Base-by-base conservation (phyloP, 2,888 invertebrate genomes). In the Pristionchus mayeri region DNA sequence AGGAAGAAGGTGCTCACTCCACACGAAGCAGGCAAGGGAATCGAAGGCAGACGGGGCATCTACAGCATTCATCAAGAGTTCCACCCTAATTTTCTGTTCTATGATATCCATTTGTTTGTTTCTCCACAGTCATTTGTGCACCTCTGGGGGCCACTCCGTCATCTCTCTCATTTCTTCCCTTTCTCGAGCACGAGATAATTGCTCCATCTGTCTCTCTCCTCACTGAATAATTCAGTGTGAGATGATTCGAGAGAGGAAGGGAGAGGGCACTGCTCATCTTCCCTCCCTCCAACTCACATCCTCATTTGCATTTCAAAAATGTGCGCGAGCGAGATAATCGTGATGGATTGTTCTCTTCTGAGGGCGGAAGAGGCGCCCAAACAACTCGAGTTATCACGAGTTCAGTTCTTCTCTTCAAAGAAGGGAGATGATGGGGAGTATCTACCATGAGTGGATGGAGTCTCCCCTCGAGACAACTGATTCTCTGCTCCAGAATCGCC, bases 401-500 rank as follows among this genome's bases (percentile, higher is more conserved):
- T 60, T 30, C 30, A 9, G 6, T 44, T 44, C 13, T 44, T 44
- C 44, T 9, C 7, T 44, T 44, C 7, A 6, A 44, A 13, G 7
- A 44, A 44, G 7, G 44, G 13, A 44, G 44, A 13, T 13, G 44
- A 44, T 44, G 44, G 13, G 13, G 44, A n/a, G 4, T 21, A 34
- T 34, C 2, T 63, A 82, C 81, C 63, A 82, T 44, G n/a, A 82
- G 18, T 7, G 81, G 81, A 30, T 63, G 60, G 16, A 84, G 34
- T 54, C 75, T 30, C 24, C 84, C 84, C 37, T 84, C 84, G 13
- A 84, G 44, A 52, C 71, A 71, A 24, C 60, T 30, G 4, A 84
- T 84, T 75, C 84, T 84, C 75, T 84, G 84, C 16, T 84, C 84
- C 2, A 84, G 75, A 50, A 84, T 54, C 0, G 71, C 84, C 50